Base-by-base conservation (phyloP, 2,113 vertebrate species). In the Acrocephalus kingi region DNA sequence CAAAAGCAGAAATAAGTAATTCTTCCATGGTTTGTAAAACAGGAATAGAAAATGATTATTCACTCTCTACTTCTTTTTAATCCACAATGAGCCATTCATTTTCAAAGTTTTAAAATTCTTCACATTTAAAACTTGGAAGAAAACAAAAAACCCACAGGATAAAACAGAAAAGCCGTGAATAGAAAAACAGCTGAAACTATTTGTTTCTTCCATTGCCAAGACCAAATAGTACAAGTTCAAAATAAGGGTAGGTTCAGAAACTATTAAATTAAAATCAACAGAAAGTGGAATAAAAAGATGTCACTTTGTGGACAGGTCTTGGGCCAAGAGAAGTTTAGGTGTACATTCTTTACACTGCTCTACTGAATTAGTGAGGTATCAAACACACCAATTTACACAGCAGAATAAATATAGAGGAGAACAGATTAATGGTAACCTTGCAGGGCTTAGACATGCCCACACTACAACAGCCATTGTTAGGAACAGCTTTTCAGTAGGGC, bases 131-230 rank as follows among this genome's bases (percentile, higher is more conserved):
- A 73, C 31, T 66, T 68, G 41, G 28, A 16, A 35, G 23, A 48
- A 35, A 59, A 4, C 13, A 45, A 49, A 45, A 49, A 21, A 8
- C 1, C 9, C 56, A 72, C 51, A 77, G 56, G 19, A 52, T 11
- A 59, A 59, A 46, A 69, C 9, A 83, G 35, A 94, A 94, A 79
- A 88, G 33, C 30, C 9, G 6, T 35, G 33, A 86, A 74, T 17
- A 77, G 67, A 91, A 91, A 91, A 67, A 76, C 28, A 83, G 45
- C 17, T 91, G 54, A 83, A 96, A 83, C 24, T 33, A 89, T 87
- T 58, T 76, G 49, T 71, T 94, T 90, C 59, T 94, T 88, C 61
- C 39, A 45, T 28, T 90, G 72, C 59, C 81, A 91, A 84, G 33
- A 55, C 33, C 6, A 93, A 89, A 85, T 5, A 58, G 37, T 16